A percentile compares a stretch with the other conserved stretches of the same genome.
phyloP scores from a whole-genome alignment of 2,113 vertebrate species.

The Strix aluco region DNA sequence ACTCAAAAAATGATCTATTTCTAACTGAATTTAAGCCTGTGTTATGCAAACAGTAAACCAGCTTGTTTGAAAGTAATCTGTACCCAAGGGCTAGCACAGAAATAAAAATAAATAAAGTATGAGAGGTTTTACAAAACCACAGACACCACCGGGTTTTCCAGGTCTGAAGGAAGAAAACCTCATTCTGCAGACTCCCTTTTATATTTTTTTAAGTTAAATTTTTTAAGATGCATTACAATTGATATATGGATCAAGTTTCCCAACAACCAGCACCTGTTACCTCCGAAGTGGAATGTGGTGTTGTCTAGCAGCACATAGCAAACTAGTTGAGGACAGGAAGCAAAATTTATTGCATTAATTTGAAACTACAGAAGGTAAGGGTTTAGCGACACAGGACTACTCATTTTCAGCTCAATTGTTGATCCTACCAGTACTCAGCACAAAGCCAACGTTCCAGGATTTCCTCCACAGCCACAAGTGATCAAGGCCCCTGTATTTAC shows the following conservation, averaged over 20 bases:
- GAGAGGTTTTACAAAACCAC: constrained; percentile 61
- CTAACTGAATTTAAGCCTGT: constrained; percentile 43
- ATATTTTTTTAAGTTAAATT: neutral
- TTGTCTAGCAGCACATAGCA: neutral
- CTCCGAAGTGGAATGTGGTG: neutral
- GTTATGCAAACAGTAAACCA: constrained; percentile 64
- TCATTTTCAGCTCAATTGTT: neutral
- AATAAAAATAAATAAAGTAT: constrained; percentile 59
- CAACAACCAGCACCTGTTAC: constrained; percentile 10
- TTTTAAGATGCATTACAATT: neutral
- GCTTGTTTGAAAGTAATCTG: constrained; percentile 60
- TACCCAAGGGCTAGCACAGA: constrained; percentile 53
- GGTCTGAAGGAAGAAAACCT: constrained; percentile 19
- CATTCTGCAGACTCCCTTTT: neutral
- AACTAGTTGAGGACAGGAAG: neutral
- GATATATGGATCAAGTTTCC: neutral
- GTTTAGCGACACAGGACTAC: neutral
- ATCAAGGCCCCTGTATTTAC: fast-evolving
- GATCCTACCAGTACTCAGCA: fast-evolving
- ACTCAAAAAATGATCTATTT: constrained; percentile 55
- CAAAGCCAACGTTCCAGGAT: neutral
- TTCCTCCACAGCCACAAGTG: fast-evolving
- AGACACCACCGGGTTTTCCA: constrained; percentile 43
- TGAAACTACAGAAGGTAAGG: neutral
- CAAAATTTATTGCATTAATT: neutral